These are phyloP conservation scores for Rana temporaria DNA, from an alignment of 2,113 vertebrate genomes.

Conservation along the genomic window DNA sequence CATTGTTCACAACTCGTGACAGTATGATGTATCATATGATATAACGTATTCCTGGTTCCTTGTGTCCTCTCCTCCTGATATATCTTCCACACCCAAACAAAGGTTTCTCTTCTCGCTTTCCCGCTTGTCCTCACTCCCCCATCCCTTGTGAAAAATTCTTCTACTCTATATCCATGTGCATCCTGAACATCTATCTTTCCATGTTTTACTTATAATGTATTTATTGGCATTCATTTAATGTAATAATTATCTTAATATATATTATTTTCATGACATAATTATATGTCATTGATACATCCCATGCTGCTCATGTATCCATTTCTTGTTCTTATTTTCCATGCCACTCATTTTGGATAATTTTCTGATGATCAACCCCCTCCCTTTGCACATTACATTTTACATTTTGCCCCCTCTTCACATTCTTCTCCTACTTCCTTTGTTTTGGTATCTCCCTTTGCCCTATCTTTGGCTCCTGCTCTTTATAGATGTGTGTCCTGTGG, in stretches of 20 bases:
- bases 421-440: constrained; percentile 3
- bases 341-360: neutral
- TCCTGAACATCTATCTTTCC: neutral
- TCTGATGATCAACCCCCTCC: constrained; percentile 52
- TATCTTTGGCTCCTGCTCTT: constrained; percentile 61
- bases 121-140: constrained; percentile 46
- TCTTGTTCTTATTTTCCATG: neutral
- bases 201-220: neutral
- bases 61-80: constrained; percentile 32
- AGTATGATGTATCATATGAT: constrained; percentile 24
- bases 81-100: constrained; percentile 39
- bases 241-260: neutral
- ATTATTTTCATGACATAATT: neutral
- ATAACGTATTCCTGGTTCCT: constrained; percentile 22
- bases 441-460: constrained; percentile 59
- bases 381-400: constrained; percentile 55
- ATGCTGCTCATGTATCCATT: neutral
- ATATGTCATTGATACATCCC: neutral
- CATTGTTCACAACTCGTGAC: neutral
- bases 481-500: constrained; percentile 57
- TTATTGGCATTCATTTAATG: neutral
- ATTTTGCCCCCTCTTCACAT: neutral
- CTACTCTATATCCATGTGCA: neutral
- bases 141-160: constrained; percentile 9
- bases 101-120: constrained; percentile 41